These are phyloP conservation scores for Ischnura elegans DNA, from an alignment of 2,888 invertebrate genomes.

Conservation along the genomic window DNA sequence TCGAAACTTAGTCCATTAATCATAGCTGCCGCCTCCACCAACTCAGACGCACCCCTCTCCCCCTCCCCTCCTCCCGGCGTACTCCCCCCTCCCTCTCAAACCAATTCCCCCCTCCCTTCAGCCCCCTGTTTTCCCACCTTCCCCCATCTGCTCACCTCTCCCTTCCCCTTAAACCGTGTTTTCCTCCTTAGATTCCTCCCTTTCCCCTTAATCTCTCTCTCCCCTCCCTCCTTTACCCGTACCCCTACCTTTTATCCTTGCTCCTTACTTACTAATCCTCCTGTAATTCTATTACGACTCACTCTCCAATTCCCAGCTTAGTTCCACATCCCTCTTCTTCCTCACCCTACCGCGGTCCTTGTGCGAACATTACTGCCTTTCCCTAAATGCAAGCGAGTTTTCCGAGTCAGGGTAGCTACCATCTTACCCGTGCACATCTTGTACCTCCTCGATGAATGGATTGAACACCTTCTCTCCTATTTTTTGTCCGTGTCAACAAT, in stretches of 20 bases:
- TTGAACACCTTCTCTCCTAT: background rate
- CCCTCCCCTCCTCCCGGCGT: background rate
- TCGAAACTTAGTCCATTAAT: constrained; percentile 66
- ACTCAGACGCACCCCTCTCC: constrained; percentile 7
- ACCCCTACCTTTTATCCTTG: constrained; percentile 44
- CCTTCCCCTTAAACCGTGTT: background rate
- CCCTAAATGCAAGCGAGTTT: background rate
- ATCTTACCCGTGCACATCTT: background rate
- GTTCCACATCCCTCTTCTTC: background rate
- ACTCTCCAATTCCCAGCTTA: background rate
- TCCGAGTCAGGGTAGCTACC: background rate
- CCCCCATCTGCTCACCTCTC: constrained; percentile 40
- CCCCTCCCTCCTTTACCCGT: background rate
- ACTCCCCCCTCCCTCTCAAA: background rate
- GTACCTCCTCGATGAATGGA: background rate
- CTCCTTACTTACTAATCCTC: constrained; percentile 66
- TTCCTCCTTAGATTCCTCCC: background rate
- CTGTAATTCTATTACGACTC: constrained; percentile 66
- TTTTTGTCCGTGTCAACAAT: background rate
- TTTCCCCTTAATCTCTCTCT: background rate
- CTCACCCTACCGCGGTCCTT: background rate
- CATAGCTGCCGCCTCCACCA: constrained; percentile 64
- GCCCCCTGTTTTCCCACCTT: constrained; percentile 1
- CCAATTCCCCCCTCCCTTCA: constrained; percentile 25
- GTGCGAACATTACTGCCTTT: background rate